Base-by-base conservation (phyloP, 2,888 invertebrate genomes). In the Ormyrus rosae region DNA sequence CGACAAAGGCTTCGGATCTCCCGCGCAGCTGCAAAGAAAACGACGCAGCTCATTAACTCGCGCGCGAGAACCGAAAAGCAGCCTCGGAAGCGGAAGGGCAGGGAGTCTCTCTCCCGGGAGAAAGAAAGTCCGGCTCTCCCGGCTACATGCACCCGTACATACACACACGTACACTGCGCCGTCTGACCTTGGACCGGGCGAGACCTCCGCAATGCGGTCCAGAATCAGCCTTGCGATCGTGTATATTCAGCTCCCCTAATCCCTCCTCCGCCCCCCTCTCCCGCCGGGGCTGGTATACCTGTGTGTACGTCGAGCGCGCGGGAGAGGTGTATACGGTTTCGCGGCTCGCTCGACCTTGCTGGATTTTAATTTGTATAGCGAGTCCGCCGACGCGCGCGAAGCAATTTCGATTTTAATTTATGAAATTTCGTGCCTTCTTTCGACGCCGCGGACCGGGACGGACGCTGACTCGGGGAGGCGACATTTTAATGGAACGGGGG, bases 121-220 rank as follows among this genome's bases (percentile, higher is more conserved):
- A 65, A 51, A 63, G 63, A 64, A 64, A 72, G 13, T 72, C 63
- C 63, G 55, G 9, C 11, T 50, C 51, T 61, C 51, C 60, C 53
- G 45, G 53, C n/a, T 70, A 70, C 70, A 58, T 56, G 46, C 51
- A 45, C 67, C 58, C 50, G 10, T 8, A 60, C 69, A 11, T 6
- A 56, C 58, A 19, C 19, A 4, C 4, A 34, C 34, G 34, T 34
- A 34, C 4, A 34, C 34, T 3, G 34, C 34, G 34, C 34, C 56
- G 3, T 56, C 34, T 73, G 80, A 77, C 82, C 82, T 82, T 82
- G 82, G 79, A 77, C 73, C 69, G 72, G 53, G 71, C 61, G 77
- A 64, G 77, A 82, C 69, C 77, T 77, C 82, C 67, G 82, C 82
- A 82, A 82, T 82, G 82, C 82, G 80, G 82, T 82, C 80, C 82